Evolutionary conservation across 1,140 invertebrate genomes (phyloP), one percentile per base, ranked within the genome.

Genomic region (Parasteatoda tepidariorum): DNA sequence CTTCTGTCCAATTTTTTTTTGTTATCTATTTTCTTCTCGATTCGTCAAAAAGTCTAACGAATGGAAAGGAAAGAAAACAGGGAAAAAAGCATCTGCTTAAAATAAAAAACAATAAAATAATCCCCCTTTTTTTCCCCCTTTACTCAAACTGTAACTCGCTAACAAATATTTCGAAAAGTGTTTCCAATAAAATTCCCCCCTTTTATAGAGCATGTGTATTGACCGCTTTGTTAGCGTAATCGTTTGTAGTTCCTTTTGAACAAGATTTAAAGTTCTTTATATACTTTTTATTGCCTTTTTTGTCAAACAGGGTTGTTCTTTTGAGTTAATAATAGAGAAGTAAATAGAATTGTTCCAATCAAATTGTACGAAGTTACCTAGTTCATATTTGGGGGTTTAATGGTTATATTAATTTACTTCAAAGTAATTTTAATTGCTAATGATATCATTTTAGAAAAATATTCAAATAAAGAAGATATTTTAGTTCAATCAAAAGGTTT

Each of bases 161-260:
- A 78, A 78, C 74, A 78, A 78, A 78, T 78, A 61, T 78, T 66
- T 38, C 61, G 74, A 78, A 78, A 78, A 78, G 74, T 78, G 74
- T 78, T 78, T 78, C 74, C 74, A 78, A 78, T 78, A 78, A 78
- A 76, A 66, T 57, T 78, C 55, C 54, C 48, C 74, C n/a, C 62
- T 30, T 73, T 75, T 64, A 48, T 26, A 57, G n/a, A 48, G 18
- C 38, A 66, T 34, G 31, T 54, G 57, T 78, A 78, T 78, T 78
- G 74, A 78, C 74, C 61, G 61, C 74, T 78, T 78, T 78, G 74
- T 78, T 78, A 78, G 31, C 74, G 74, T 78, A 78, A 78, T 78
- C 74, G 74, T 78, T 78, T 78, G 34, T 28, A 55, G 59, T 33
- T 13, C 30, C n/a, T 57, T 78, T 78, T 28, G 67, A 9, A 26